Percentiles rank a stretch among this genome's conserved stretches.
Evolutionary conservation across 2,888 invertebrate genomes (phyloP).

Genomic region (Phanerotoma sp.): DNA sequence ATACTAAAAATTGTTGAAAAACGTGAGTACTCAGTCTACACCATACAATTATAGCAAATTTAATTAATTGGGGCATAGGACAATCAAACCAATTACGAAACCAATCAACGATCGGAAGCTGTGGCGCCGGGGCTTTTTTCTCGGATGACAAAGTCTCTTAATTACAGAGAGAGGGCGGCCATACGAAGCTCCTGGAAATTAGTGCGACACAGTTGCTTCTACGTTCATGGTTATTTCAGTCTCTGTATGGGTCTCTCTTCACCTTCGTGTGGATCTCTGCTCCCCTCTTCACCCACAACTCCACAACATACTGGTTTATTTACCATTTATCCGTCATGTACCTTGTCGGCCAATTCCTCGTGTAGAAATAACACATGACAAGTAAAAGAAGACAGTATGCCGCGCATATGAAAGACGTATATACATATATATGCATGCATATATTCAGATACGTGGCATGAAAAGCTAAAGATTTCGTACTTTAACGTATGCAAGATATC

Average conservation of each 20-base stretch:
- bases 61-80: conserved; percentile 55
- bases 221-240: no score
- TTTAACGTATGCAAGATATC: conserved; percentile 11
- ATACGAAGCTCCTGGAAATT: conserved; percentile 38
- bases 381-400: no score
- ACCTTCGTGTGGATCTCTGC: no score
- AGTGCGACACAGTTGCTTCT: conserved; percentile 15
- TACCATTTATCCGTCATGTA: no score
- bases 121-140: conserved; percentile 41
- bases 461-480: conserved; percentile 3
- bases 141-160: conserved; percentile 56
- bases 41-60: conserved; percentile 35
- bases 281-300: no score
- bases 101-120: conserved; percentile 49
- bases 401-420: no score
- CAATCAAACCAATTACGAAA: conserved; percentile 54
- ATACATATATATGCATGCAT: no score
- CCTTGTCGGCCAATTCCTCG: no score
- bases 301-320: no score
- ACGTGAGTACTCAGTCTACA: neutral
- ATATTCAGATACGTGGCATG: neutral
- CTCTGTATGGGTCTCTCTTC: no score
- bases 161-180: conserved; percentile 48
- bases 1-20: neutral
- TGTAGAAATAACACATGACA: no score